phyloP scores from a whole-genome alignment of 64 coral and sea anemone species.

The Pachyseris speciosa region DNA sequence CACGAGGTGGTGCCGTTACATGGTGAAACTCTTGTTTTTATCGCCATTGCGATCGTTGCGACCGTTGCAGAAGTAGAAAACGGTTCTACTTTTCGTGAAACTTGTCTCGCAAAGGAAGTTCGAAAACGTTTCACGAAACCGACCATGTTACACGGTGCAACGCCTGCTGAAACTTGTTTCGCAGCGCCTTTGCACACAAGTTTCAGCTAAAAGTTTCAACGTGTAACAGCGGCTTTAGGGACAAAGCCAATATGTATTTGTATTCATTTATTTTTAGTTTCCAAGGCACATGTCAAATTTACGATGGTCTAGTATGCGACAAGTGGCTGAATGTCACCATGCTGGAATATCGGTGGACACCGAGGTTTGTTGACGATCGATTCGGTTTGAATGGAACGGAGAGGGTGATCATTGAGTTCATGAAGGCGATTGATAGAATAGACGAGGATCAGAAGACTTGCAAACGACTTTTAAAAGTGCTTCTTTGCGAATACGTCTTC shows the following conservation, averaged over 20 bases:
- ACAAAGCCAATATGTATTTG: neutral
- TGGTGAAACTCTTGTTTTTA: no score
- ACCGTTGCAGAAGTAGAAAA: no score
- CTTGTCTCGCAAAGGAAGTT: no score
- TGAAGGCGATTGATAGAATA: conserved; percentile 52
- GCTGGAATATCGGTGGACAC: conserved; percentile 26
- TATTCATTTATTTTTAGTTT: neutral
- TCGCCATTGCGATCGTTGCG: no score
- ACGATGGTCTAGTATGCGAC: conserved; percentile 39
- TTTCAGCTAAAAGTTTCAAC: no score
- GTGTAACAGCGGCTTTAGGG: neutral
- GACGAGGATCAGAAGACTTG: conserved; percentile 33
- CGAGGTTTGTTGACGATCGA: conserved; percentile 58
- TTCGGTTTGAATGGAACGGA: conserved; percentile 75
- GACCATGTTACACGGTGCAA: no score
- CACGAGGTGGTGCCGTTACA: no score
- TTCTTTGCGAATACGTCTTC: conserved; percentile 71
- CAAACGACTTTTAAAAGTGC: conserved; percentile 47
- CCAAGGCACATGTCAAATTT: conserved; percentile 41
- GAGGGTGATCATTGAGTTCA: neutral
- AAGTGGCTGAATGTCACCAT: conserved; percentile 49
- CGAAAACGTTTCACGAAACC: no score
- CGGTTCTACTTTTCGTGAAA: no score
- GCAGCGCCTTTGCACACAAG: no score
- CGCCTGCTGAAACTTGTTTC: no score